Evolutionary conservation across 2,888 invertebrate genomes (phyloP).

Genomic region (Lamellibrachia satsuma): DNA sequence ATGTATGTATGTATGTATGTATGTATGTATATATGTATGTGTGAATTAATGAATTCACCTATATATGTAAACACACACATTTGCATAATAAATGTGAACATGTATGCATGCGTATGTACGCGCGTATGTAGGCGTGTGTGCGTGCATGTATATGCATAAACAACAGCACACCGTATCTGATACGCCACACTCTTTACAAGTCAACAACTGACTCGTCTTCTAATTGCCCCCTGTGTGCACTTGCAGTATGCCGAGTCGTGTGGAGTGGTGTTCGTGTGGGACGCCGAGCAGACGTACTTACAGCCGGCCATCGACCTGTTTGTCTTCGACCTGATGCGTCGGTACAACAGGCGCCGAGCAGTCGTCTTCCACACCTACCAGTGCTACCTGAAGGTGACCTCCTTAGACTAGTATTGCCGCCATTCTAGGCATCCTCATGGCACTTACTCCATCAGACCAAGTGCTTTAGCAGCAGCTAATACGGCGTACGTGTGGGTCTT

Average conservation of each 20-base stretch:
- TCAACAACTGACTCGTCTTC: not conserved
- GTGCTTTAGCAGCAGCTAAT: no score
- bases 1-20: no score
- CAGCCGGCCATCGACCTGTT: conserved; percentile 67
- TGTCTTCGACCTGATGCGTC: conserved; percentile 66
- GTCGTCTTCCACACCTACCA: conserved; percentile 68
- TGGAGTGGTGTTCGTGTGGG: conserved; percentile 64
- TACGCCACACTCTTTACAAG: not conserved
- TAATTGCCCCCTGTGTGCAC: not conserved
- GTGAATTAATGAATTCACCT: no score
- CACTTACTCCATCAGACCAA: no score
- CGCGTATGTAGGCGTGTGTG: not conserved
- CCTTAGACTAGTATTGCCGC: not conserved
- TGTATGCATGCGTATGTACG: not conserved
- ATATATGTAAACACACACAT: no score
- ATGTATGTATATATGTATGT: no score
- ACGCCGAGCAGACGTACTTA: conserved; percentile 68
- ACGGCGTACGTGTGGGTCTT: no score
- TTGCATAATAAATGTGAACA: not conserved
- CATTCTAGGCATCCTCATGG: not conserved
- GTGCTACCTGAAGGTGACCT: conserved; percentile 67
- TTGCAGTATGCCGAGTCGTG: conserved; percentile 46
- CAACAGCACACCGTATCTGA: not conserved
- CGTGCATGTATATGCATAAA: not conserved
- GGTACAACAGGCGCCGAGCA: conserved; percentile 60